Conservation (phyloP, 2,113 vertebrate species). For the Silurus meridionalis region DNA sequence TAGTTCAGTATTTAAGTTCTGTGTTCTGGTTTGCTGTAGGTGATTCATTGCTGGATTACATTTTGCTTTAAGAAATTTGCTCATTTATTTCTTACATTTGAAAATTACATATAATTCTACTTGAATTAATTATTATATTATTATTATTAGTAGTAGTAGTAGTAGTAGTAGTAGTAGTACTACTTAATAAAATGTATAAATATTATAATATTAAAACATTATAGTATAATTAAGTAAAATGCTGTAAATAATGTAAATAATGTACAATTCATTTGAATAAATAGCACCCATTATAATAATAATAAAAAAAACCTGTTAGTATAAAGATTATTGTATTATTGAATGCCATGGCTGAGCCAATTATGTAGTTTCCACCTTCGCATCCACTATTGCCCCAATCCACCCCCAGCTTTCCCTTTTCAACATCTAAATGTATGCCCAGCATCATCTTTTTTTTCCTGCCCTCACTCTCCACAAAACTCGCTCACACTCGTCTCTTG, state of each 20-base stretch:
- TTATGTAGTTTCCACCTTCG: background rate
- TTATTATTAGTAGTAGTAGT: background rate
- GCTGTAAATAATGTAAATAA: background rate
- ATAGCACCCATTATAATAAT: background rate
- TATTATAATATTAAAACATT: background rate
- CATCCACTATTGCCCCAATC: background rate
- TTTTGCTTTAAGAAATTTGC: background rate
- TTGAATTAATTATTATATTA: background rate
- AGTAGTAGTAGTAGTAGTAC: background rate
- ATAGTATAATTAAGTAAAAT: background rate
- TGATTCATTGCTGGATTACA: background rate
- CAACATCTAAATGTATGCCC: background rate
- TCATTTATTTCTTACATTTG: background rate
- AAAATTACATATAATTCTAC: background rate
- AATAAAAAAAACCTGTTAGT: background rate
- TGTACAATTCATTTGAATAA: background rate
- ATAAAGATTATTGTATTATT: background rate
- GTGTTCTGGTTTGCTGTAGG: background rate
- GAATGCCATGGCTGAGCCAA: background rate
- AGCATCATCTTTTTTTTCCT: slow-evolving; percentile 49
- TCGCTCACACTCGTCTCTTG: slow-evolving; percentile 63
- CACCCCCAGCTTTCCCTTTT: background rate
- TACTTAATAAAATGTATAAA: background rate
- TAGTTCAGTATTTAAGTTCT: background rate
- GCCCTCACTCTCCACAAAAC: slow-evolving; percentile 59